Conservation (phyloP, 2,888 invertebrate genomes). For the Andrena flavipes region DNA sequence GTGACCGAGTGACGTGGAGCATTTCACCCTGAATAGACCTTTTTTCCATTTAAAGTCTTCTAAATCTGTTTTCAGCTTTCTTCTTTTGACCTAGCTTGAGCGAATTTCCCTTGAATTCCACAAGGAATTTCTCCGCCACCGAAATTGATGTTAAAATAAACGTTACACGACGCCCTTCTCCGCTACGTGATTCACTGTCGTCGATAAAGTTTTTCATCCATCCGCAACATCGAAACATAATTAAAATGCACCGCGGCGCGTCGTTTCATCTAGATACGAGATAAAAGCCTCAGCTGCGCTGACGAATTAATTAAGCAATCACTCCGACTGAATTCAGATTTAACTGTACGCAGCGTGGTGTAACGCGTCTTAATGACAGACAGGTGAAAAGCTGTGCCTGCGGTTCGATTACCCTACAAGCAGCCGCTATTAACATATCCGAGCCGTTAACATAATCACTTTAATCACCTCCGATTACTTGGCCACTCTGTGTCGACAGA, state of each 20-base stretch:
- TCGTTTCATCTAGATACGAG: constrained; percentile 45
- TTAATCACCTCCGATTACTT: constrained; percentile 30
- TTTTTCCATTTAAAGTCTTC: background rate
- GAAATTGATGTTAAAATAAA: background rate
- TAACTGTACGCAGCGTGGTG: constrained; percentile 25
- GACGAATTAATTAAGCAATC: constrained; percentile 55
- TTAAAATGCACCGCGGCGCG: constrained; percentile 35
- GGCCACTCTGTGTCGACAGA: background rate
- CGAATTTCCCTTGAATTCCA: no score
- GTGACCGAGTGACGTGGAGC: background rate
- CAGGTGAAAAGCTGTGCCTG: constrained; percentile 37
- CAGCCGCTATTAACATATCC: constrained; percentile 33
- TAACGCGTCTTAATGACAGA: constrained; percentile 35
- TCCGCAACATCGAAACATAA: constrained; percentile 19
- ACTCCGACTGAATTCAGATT: constrained; percentile 41
- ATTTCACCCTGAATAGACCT: background rate
- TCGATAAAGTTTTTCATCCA: constrained; percentile 5
- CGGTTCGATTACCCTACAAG: constrained; percentile 33
- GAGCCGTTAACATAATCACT: constrained; percentile 20
- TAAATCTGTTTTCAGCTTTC: background rate
- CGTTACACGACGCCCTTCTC: background rate
- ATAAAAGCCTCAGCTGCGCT: constrained; percentile 32
- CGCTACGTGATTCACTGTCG: background rate
- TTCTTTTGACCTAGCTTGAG: no score
- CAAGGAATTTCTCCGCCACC: background rate